Evolutionary conservation across 2,113 vertebrate genomes (phyloP).

Genomic region (Oplegnathus fasciatus): DNA sequence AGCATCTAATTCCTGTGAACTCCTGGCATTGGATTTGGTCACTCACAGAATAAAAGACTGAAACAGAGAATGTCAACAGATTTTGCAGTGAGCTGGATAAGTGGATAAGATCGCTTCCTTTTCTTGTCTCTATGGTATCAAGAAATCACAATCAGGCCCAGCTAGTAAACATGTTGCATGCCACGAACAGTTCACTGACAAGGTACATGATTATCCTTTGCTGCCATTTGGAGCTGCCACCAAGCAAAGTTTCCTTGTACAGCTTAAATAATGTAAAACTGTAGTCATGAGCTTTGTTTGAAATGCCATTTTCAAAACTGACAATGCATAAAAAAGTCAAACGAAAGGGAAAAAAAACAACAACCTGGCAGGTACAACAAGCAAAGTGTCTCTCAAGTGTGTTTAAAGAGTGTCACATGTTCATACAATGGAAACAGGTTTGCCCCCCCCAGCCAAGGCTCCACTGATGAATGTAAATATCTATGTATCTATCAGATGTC

Average conservation of each 20-base stretch:
- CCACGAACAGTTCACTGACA: constrained; percentile 1
- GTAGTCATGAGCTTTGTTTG: neutral
- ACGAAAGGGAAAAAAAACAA: neutral
- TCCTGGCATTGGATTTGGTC: neutral
- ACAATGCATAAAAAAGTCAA: neutral
- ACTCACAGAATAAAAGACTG: neutral
- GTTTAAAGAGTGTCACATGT: neutral
- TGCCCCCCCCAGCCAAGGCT: constrained; percentile 30
- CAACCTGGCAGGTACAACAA: neutral
- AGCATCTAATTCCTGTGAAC: neutral
- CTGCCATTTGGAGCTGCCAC: neutral
- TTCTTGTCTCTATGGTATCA: constrained; percentile 11
- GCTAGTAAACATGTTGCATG: neutral
- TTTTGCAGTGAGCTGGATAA: neutral
- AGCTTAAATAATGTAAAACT: neutral
- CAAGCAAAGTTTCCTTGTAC: neutral
- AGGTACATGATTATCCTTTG: neutral
- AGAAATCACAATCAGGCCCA: neutral
- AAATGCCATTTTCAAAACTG: neutral
- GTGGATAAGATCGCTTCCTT: neutral
- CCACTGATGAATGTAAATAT: constrained; percentile 47
- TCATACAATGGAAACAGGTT: constrained; percentile 43
- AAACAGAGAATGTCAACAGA: neutral
- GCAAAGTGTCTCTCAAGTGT: neutral
- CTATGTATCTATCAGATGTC: constrained; percentile 23